Evolutionary conservation across 2,797 vertebrate genomes (phyloP), one percentile per base, ranked within the genome.

Genomic region (Notolabrus celidotus): DNA sequence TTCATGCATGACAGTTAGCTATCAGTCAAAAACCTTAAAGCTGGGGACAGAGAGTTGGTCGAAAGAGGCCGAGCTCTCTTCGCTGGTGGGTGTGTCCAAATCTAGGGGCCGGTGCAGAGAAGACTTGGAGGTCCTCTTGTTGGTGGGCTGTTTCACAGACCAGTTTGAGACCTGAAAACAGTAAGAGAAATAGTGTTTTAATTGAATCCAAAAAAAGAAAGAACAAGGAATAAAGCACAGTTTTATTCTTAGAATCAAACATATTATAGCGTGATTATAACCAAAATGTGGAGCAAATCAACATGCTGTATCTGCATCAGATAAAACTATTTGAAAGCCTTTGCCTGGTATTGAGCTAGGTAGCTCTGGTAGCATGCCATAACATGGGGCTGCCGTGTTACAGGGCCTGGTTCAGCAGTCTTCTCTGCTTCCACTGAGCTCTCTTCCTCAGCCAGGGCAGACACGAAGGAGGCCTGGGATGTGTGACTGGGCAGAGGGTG

Each of bases 81-180:
- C 98, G n/a, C 96, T 98, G 0, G 97, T 97, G 23, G 98, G 98
- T 0, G 97, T 99, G 83, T 99, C 98, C 23, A 99, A 92, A 61
- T 99, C 98, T 49, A 99, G 91, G 17, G 98, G 98, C 0, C 98
- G 96, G 82, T 99, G 98, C 38, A 99, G 81, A 0, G 98, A 99
- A 38, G 98, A 99, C 75, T 99, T 99, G 7, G 98, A 99, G 12
- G 97, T 99, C 83, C 98, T 96, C 91, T 99, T 99, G 88, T 98
- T 97, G 83, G 96, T 94, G 11, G 98, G 97, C 71, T 99, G 98
- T 84, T 98, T 98, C 49, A 96, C 94, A 1, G 96, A 94, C 98
- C 98, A 99, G 77, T 99, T 99, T 67, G 95, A 93, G 39, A 98
- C 98, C 90, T 99, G 94, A 67, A 2, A 62, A 10, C 53, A 14